Percentiles rank a stretch among this genome's conserved stretches.
These are phyloP conservation scores for Brachypalpus laphriformis DNA, from an alignment of 2,888 invertebrate species.

Conservation along the genomic window DNA sequence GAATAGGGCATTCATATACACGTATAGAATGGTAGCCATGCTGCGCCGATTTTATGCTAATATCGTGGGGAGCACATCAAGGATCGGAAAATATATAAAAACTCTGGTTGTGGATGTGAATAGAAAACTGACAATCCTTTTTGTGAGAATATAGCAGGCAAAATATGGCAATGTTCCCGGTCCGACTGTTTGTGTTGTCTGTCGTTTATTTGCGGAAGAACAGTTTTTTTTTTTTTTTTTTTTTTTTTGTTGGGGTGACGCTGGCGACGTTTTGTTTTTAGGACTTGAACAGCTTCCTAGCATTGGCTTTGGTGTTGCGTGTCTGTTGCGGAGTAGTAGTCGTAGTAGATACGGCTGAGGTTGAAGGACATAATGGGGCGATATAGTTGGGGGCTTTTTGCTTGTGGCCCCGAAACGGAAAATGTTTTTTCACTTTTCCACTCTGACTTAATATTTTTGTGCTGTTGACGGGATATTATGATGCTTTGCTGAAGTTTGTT, in stretches of 20 bases:
- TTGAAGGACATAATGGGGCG: slow-evolving; percentile 1
- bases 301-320: neutral
- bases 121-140: slow-evolving; percentile 24
- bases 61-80: slow-evolving; percentile 24
- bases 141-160: neutral
- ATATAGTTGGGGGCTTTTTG: slow-evolving; percentile 3
- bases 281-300: neutral
- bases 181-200: slow-evolving; percentile 8
- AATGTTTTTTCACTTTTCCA: slow-evolving; percentile 23
- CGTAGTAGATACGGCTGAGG: neutral
- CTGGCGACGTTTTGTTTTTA: slow-evolving; percentile 5
- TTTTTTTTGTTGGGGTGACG: neutral
- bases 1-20: neutral
- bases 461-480: slow-evolving; percentile 30
- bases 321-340: neutral
- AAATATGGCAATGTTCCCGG: slow-evolving; percentile 17
- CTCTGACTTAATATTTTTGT: slow-evolving; percentile 19
- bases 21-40: slow-evolving; percentile 15
- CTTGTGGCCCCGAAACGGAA: neutral
- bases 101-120: neutral
- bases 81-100: slow-evolving; percentile 26
- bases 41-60: slow-evolving; percentile 59
- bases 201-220: slow-evolving; percentile 31
- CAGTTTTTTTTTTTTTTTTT: neutral
- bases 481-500: slow-evolving; percentile 30